Evolutionary conservation across 1,140 invertebrate species (phyloP).

Genomic region (Atta colombica): DNA sequence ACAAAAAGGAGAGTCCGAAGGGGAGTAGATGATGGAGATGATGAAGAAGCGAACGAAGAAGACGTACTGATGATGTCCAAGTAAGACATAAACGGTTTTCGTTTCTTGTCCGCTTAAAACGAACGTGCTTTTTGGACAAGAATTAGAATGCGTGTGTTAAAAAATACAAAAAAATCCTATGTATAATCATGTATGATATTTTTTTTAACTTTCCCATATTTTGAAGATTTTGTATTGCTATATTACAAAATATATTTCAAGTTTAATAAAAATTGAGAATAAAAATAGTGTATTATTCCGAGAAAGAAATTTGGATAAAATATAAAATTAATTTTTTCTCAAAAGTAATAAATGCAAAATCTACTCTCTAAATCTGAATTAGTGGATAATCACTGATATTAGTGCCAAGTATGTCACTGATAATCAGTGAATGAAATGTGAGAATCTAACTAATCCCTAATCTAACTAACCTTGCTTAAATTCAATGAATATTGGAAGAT

Average conservation of each 20-base stretch:
- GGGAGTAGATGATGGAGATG: conserved; percentile 70
- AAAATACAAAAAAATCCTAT: not conserved
- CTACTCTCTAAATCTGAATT: too few species aligned
- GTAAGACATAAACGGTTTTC: conserved; percentile 72
- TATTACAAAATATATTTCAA: not conserved
- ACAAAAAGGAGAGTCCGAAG: conserved; percentile 66
- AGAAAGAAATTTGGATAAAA: not conserved
- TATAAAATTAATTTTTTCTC: not conserved
- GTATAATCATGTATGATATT: not conserved
- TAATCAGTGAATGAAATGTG: too few species aligned
- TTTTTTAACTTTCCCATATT: not conserved
- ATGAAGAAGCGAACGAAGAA: conserved; percentile 75
- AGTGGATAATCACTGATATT: too few species aligned
- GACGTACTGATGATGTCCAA: conserved; percentile 63
- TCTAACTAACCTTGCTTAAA: too few species aligned
- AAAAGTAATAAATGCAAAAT: not conserved
- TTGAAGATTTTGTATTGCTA: not conserved
- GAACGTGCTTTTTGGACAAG: not conserved
- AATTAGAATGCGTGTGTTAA: conserved; percentile 39
- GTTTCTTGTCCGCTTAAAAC: conserved; percentile 54
- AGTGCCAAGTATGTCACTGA: too few species aligned
- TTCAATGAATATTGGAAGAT: too few species aligned
- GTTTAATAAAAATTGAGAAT: not conserved
- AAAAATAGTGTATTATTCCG: not conserved
- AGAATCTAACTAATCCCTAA: too few species aligned